phyloP scores from a whole-genome alignment of 1,140 invertebrate species.

The Calliphora vicina region DNA sequence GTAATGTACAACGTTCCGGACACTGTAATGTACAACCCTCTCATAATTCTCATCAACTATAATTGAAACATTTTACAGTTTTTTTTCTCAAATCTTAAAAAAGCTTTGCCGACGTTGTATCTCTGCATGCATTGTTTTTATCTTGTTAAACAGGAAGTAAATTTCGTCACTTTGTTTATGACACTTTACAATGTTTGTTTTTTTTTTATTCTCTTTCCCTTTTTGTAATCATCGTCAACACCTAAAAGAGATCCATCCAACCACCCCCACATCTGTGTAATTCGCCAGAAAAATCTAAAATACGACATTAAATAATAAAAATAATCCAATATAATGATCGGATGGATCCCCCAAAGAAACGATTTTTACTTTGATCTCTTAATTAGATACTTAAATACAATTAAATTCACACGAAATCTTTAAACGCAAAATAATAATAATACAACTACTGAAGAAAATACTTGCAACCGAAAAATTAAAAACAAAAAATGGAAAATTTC shows the following conservation, averaged over 20 bases:
- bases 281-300: not conserved
- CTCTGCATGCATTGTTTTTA: not conserved
- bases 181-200: not conserved
- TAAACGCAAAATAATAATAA: conserved; percentile 18
- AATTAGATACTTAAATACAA: conserved; percentile 35
- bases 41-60: too few species aligned
- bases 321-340: not conserved
- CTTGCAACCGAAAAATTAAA: not conserved
- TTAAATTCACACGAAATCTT: conserved; percentile 35
- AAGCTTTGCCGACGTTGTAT: not conserved
- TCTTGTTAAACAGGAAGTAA: not conserved
- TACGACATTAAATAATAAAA: not conserved
- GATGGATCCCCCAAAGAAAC: not conserved
- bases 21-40: too few species aligned
- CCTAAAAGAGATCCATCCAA: not conserved
- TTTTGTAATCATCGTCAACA: not conserved
- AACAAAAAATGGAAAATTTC: not conserved
- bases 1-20: too few species aligned
- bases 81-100: not conserved
- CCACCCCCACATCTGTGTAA: not conserved
- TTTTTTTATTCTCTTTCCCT: not conserved
- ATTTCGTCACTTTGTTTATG: conserved; percentile 2
- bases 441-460: conserved; percentile 2
- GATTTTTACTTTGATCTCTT: conserved; percentile 23
- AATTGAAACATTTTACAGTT: too few species aligned